Base-by-base conservation (phyloP, 2,888 invertebrate genomes). In the Marronus borbonicus region DNA sequence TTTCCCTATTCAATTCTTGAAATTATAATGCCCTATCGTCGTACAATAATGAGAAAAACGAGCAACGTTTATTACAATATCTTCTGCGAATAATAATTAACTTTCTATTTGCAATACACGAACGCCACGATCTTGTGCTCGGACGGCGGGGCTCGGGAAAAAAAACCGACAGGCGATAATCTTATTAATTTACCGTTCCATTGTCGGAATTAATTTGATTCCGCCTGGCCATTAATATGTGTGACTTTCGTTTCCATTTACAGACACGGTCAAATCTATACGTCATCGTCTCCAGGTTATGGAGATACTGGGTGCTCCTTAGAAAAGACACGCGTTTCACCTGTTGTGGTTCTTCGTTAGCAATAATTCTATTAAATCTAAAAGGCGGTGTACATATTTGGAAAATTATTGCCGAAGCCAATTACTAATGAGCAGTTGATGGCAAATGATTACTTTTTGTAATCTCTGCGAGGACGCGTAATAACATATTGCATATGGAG, bases 191-290 rank as follows among this genome's bases (percentile, higher is more conserved):
- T 58, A 58, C 39, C 58, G 72, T 20, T 44, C 58, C 58, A 72
- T 72, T 72, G 72, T 72, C 17, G 55, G 72, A 72, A 72, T 72
- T 72, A 72, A 72, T 72, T 72, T 58, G 58, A 72, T 72, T 58
- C 44, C 58, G 66, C 12, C 66, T n/a, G 58, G 72, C 58, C 58
- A 72, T 72, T 72, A 72, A 72, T 72, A 72, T 58, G 72, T 72
- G 72, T 60, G 72, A 72, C 72, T 72, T 72, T 72, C 72, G 72
- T 39, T 72, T 72, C 39, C 58, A 58, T 72, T 60, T 58, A 69
- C 52, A 20, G 55, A 20, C 55, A 20, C 55, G 17, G 55, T 58
- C 55, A 44, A 1, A 44, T 44, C 44, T 44, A 8, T 44, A 44
- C 0, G 44, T 44, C 44, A 2, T 44, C 39, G 0, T 39, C 7